phyloP scores from a whole-genome alignment of 2,797 vertebrate species.

The Menidia menidia region DNA sequence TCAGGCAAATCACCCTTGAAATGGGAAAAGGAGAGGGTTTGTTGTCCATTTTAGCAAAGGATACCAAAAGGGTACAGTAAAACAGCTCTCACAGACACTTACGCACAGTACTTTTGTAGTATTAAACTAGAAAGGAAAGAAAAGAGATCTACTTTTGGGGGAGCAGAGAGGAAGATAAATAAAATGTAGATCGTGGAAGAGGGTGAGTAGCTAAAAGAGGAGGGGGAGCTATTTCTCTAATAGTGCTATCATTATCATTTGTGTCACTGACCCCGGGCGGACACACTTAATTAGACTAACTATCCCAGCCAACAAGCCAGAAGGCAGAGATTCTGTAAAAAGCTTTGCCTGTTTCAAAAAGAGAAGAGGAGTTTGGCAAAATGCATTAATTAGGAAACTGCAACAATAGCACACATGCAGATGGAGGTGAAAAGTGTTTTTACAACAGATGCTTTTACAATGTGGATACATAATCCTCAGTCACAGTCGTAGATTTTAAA shows the following conservation, averaged over 20 bases:
- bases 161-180: background rate
- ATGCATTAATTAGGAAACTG: conserved; percentile 27
- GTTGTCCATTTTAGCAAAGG: too few relatives aligned
- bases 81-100: background rate
- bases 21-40: too few relatives aligned
- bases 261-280: conserved; percentile 43
- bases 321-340: conserved; percentile 25
- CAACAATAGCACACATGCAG: conserved; percentile 15
- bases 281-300: conserved; percentile 60
- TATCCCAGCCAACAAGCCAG: conserved; percentile 29
- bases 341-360: conserved; percentile 12
- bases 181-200: background rate
- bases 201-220: conserved; percentile 5
- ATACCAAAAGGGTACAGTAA: background rate
- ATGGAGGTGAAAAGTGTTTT: conserved; percentile 22
- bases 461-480: conserved; percentile 24
- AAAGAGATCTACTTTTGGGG: conserved; percentile 14
- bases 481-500: conserved; percentile 1
- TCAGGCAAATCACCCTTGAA: too few relatives aligned
- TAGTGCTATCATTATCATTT: conserved; percentile 56
- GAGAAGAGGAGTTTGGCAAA: conserved; percentile 40
- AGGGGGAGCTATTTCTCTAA: conserved; percentile 30
- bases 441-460: background rate
- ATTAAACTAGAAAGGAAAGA: conserved; percentile 10
- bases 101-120: conserved; percentile 4